Evolutionary conservation across 2,888 invertebrate species (phyloP), one percentile per base, ranked within the genome.

Genomic region (Diarsia mendica): DNA sequence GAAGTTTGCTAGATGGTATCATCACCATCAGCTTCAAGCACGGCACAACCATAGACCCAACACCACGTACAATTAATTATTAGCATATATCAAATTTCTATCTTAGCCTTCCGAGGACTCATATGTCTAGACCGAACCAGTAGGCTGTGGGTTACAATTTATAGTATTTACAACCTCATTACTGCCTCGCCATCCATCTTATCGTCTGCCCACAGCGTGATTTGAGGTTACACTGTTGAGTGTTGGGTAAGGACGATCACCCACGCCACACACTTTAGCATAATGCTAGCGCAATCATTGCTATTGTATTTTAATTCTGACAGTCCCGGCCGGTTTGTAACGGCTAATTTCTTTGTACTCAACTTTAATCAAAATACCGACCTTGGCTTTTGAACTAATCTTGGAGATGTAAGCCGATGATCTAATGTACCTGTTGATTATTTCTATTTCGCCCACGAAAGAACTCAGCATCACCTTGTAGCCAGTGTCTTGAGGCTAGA

Each of bases 301-400:
- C 77, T 69, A 87, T 85, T 85, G 87, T 85, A 87, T 85, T 85
- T 39, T 76, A 85, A 85, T 86, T 81, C 44, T 68, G 61, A 23
- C 51, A 33, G 72, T 49, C 11, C 51, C 23, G 44, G 33, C 44
- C 28, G 33, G n/a, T 48, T 68, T 18, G 64, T 65, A 44, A 15
- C 5, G 18, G 18, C 23, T 65, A 0, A 15, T 82, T 65, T 49
- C 67, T 67, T 67, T 49, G 18, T 48, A 28, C 18, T 48, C 13
- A 39, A 18, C 10, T 55, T 72, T 60, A 13, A 53, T 53, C 39
- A 69, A 28, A 13, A 28, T 66, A 20, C 3, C 8, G 70, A 53
- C 28, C 55, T 55, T 33, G 33, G 20, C 13, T 46, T n/a, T 49
- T 67, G 15, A 68, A 51, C 3, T 46, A 20, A n/a, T 51, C 23